Base-by-base conservation (phyloP, 1,140 invertebrate genomes). In the Phenacoccus solenopsis region DNA sequence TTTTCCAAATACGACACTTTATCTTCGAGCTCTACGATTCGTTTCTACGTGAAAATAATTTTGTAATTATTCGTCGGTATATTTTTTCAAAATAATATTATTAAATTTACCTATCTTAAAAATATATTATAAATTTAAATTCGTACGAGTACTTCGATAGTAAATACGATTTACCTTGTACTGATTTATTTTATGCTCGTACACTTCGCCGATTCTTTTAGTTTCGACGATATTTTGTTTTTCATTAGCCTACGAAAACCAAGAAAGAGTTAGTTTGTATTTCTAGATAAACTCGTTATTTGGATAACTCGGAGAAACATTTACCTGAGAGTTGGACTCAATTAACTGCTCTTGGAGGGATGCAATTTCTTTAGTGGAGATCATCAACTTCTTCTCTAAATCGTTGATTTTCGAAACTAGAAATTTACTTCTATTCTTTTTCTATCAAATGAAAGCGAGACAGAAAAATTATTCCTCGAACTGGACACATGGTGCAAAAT, bases 1-100 rank as follows among this genome's bases (percentile, higher is more conserved):
- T 80, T 79, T 56, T 79, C 75, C 56, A 81, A 64, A 16, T 73
- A 70, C 68, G 76, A 73, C 70, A 75, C 77, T 64, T 78, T 77
- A 22, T 78, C 79, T 73, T 80, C 76, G n/a, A 79, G 72, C 24
- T 77, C 71, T 1, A 24, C 16, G 25, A 10, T 64, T 64, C 59
- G 22, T 49, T 49, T 49, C 38, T 49, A n/a, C n/a, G n/a, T n/a
- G n/a, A n/a, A n/a, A n/a, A n/a, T n/a, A n/a, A n/a, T n/a, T n/a
- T n/a, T n/a, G n/a, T n/a, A n/a, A n/a, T n/a, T n/a, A n/a, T n/a
- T n/a, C n/a, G n/a, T n/a, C n/a, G n/a, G n/a, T n/a, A n/a, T n/a
- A n/a, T n/a, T n/a, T n/a, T n/a, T n/a, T n/a, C n/a, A n/a, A n/a
- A n/a, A n/a, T 9, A 49, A 49, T 49, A 4, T 16, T 7, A 32